These are phyloP conservation scores for Cyclophora albipunctata DNA, from an alignment of 2,888 invertebrate species.

Conservation along the genomic window DNA sequence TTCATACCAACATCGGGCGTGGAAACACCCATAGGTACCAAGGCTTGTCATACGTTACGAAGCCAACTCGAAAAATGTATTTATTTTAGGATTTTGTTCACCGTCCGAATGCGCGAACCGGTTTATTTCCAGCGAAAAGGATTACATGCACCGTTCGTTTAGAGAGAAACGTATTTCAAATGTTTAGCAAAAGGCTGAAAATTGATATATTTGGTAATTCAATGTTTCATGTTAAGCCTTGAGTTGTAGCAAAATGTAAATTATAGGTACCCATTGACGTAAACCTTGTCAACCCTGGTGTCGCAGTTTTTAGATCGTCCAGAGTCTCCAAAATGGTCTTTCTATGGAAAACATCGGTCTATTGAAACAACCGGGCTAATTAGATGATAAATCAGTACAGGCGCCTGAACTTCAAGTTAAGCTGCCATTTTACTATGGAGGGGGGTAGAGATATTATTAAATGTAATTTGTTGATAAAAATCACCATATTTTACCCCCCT, in stretches of 20 bases:
- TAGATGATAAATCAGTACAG: too few species aligned
- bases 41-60: constrained; percentile 1
- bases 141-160: constrained; percentile 14
- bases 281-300: not conserved
- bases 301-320: not conserved
- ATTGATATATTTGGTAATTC: not conserved
- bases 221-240: too few species aligned
- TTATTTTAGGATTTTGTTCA: constrained; percentile 13
- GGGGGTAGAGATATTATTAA: too few species aligned
- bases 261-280: not conserved
- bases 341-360: not conserved
- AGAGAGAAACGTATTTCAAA: not conserved
- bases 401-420: too few species aligned
- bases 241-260: not conserved
- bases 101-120: constrained; percentile 17
- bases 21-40: too few species aligned
- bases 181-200: not conserved
- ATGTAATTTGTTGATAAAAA: too few species aligned
- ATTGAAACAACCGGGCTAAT: not conserved
- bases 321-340: not conserved
- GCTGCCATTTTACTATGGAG: too few species aligned
- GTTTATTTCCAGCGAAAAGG: constrained; percentile 16
- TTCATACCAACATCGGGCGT: too few species aligned
- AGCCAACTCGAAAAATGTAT: constrained; percentile 8
- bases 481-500: too few species aligned